These are phyloP conservation scores for Ameiurus melas DNA, from an alignment of 2,113 vertebrate species.

Conservation along the genomic window DNA sequence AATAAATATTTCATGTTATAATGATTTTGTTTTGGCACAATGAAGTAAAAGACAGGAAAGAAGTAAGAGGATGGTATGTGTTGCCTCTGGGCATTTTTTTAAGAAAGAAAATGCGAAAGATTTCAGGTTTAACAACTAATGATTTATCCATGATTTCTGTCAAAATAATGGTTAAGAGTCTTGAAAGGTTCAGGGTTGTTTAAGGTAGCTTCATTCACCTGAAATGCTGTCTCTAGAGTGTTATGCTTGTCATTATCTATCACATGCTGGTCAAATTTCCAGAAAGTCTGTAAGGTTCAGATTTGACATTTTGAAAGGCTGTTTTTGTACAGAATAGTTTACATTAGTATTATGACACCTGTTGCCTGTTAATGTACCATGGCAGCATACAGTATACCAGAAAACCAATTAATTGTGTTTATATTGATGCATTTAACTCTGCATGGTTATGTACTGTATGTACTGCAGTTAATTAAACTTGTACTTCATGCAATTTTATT, in stretches of 20 bases:
- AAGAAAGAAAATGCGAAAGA: constrained; percentile 55
- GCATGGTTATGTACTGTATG: not conserved
- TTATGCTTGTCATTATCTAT: not conserved
- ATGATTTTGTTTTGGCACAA: constrained; percentile 62
- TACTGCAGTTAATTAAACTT: not conserved
- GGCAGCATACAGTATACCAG: not conserved
- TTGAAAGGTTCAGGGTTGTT: constrained; percentile 43
- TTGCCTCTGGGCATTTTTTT: constrained; percentile 58
- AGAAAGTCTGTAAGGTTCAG: not conserved
- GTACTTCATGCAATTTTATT: not conserved
- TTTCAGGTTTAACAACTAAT: constrained; percentile 62
- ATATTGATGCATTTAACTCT: not conserved
- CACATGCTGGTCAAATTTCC: not conserved
- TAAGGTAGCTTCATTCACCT: constrained; percentile 20
- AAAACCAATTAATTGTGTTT: not conserved
- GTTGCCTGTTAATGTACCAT: not conserved
- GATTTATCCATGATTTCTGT: constrained; percentile 58
- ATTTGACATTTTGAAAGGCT: not conserved
- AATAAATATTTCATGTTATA: constrained; percentile 73
- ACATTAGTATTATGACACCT: not conserved
- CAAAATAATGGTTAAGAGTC: constrained; percentile 39
- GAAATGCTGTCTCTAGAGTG: not conserved
- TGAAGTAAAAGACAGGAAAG: constrained; percentile 27
- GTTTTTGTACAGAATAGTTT: not conserved
- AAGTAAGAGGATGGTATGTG: constrained; percentile 37